These are phyloP conservation scores for Allophyes oxyacanthae DNA, from an alignment of 2,888 invertebrate genomes.

Conservation along the genomic window DNA sequence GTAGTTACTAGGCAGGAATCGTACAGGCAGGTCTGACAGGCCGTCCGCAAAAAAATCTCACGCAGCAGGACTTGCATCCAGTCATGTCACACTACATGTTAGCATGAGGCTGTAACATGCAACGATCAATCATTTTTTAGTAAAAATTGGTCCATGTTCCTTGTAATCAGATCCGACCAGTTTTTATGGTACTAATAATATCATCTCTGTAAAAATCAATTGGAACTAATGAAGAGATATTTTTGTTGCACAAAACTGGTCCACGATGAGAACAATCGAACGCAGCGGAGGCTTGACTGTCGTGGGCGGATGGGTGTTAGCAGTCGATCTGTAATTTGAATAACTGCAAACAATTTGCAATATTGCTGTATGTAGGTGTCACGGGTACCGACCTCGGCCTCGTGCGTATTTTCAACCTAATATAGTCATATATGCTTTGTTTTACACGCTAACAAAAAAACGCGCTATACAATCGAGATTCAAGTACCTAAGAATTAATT, in stretches of 20 bases:
- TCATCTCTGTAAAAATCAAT: conserved; percentile 22
- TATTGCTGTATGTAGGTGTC: conserved; percentile 37
- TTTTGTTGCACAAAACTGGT: conserved; percentile 23
- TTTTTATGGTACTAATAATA: conserved; percentile 28
- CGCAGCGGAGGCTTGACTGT: conserved; percentile 20
- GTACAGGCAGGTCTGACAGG: conserved; percentile 31
- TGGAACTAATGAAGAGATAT: conserved; percentile 33
- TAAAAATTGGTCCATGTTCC: conserved; percentile 34
- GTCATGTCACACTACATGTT: conserved; percentile 32
- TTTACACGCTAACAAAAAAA: no score
- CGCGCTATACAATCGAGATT: no score
- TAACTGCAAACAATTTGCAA: conserved; percentile 52
- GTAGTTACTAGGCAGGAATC: conserved; percentile 25
- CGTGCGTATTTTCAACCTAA: conserved; percentile 31
- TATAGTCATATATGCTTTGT: no score
- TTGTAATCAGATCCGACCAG: conserved; percentile 16
- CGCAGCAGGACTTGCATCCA: conserved; percentile 35
- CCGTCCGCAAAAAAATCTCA: conserved; percentile 48
- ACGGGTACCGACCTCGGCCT: conserved; percentile 42
- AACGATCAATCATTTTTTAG: conserved; percentile 49
- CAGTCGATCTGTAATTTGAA: conserved; percentile 46
- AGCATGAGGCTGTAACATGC: conserved; percentile 29
- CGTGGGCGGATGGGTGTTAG: conserved; percentile 41
- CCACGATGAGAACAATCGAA: conserved; percentile 20
- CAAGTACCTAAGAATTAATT: conserved; percentile 5